These are phyloP conservation scores for Narcine bancroftii DNA, from an alignment of 2,113 vertebrate species.

Conservation along the genomic window DNA sequence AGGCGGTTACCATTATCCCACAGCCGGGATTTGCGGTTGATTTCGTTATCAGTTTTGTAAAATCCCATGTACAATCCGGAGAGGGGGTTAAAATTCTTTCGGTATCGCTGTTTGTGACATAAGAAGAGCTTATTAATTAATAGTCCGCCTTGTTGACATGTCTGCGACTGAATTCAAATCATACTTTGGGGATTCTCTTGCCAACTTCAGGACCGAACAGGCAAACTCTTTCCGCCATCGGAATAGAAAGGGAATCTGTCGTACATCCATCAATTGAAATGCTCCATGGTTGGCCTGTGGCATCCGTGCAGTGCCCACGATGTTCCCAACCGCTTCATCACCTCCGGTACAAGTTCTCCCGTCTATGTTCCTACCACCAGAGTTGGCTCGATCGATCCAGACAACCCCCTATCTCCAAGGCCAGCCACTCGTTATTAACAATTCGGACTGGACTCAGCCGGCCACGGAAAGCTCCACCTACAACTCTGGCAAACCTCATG, in stretches of 20 bases:
- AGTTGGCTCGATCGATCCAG: conserved; percentile 84
- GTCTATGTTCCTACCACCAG: conserved; percentile 91
- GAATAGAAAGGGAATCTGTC: conserved; percentile 64
- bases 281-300: conserved; percentile 89
- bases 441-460: conserved; percentile 63
- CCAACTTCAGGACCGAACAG: conserved; percentile 82
- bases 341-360: conserved; percentile 78
- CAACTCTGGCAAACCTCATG: conserved; percentile 56
- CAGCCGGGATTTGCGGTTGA: background rate
- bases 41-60: conserved; percentile 24
- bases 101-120: background rate
- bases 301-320: conserved; percentile 74
- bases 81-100: conserved; percentile 16
- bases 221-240: conserved; percentile 79
- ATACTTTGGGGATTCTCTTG: conserved; percentile 63
- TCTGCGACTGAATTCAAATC: background rate
- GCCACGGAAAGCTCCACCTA: conserved; percentile 72
- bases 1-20: background rate
- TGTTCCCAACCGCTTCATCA: conserved; percentile 74
- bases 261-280: conserved; percentile 79
- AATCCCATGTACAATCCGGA: conserved; percentile 10
- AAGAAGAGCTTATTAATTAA: background rate
- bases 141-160: background rate
- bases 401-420: conserved; percentile 79
- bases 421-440: conserved; percentile 68